These are phyloP conservation scores for Falco novaeseelandiae DNA, from an alignment of 2,797 vertebrate species.

Conservation along the genomic window DNA sequence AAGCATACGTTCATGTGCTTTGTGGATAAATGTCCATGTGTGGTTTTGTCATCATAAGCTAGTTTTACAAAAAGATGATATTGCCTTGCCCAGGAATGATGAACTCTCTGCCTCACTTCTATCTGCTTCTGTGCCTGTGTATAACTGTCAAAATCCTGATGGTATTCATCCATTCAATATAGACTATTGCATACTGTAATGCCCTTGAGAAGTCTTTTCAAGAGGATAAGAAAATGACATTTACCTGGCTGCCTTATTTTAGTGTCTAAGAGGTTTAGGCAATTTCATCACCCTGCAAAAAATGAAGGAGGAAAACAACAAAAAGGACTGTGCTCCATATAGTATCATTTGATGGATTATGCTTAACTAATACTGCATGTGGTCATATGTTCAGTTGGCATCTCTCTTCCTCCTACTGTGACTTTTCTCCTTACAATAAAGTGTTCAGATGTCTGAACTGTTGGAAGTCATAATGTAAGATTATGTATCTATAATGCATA, in stretches of 20 bases:
- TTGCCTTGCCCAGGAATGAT: not conserved
- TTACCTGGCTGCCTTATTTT: not conserved
- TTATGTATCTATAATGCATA: not conserved
- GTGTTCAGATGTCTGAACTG: not conserved
- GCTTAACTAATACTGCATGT: not conserved
- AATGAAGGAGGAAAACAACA: not conserved
- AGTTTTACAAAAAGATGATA: not conserved
- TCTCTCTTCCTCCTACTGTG: not conserved
- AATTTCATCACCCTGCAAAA: not conserved
- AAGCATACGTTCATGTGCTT: not conserved
- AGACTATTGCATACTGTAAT: not conserved
- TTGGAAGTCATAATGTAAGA: not conserved
- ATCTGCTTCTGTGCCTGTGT: not conserved
- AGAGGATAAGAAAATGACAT: not conserved
- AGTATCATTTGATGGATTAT: not conserved
- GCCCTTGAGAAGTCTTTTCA: not conserved
- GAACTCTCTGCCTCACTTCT: not conserved
- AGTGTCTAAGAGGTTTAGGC: not conserved
- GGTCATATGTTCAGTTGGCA: not conserved
- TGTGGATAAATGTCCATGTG: not conserved
- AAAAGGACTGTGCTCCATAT: not conserved
- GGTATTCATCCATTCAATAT: not conserved
- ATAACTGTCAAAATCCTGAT: not conserved
- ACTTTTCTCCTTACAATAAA: not conserved
- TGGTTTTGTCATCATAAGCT: not conserved